Conservation (phyloP, 2,888 invertebrate genomes). For the Himalopsyche kuldschensis region DNA sequence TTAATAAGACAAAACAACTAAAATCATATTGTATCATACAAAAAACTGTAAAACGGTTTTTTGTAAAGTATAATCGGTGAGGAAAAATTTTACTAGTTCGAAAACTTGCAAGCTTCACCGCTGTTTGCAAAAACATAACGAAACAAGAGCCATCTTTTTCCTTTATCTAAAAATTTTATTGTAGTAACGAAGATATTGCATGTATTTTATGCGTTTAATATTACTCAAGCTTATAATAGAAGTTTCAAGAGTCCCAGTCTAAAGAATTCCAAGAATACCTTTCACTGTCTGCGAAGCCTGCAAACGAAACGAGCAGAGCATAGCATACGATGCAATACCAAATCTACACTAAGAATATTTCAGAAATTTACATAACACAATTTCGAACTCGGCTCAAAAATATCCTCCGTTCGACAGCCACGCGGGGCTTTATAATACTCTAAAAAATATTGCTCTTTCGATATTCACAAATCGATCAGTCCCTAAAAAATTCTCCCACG, state of each 20-base stretch:
- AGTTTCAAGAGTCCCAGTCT: neutral
- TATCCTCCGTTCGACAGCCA: neutral
- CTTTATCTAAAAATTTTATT: no score
- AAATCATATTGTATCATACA: neutral
- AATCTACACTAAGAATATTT: neutral
- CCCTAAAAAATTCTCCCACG: neutral
- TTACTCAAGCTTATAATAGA: neutral
- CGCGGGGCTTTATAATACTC: neutral
- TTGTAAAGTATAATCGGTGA: neutral
- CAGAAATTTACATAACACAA: neutral
- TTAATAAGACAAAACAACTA: neutral
- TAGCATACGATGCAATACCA: neutral
- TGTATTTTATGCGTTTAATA: neutral
- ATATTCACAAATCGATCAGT: slow-evolving; percentile 9
- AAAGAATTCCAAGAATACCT: neutral
- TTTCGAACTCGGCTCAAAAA: neutral
- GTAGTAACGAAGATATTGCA: no score
- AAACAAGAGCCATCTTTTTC: no score
- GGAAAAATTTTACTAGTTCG: no score
- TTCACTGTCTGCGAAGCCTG: neutral
- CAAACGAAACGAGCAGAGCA: neutral
- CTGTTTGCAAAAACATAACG: no score
- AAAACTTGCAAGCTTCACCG: no score
- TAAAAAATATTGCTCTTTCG: slow-evolving; percentile 24
- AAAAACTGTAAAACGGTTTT: neutral